These are phyloP conservation scores for Papilio demoleus DNA, from an alignment of 2,888 invertebrate species.

Conservation along the genomic window DNA sequence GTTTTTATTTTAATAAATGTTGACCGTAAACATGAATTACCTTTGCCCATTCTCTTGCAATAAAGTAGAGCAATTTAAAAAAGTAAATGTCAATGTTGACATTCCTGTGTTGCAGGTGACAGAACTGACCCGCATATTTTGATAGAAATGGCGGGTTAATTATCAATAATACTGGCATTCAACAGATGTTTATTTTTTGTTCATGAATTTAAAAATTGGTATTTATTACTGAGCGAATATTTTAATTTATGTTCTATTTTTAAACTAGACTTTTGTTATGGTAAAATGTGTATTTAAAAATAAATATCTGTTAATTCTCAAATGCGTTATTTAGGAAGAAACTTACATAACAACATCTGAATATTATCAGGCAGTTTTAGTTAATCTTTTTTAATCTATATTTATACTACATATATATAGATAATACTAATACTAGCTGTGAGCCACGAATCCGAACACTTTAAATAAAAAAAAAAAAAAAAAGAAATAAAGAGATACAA, in stretches of 20 bases:
- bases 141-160: constrained; percentile 32
- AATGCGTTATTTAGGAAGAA: too few species aligned
- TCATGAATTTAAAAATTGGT: neutral
- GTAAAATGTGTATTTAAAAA: too few species aligned
- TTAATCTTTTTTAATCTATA: too few species aligned
- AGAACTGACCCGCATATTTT: constrained; percentile 27
- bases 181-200: constrained; percentile 3
- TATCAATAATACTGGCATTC: neutral
- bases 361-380: too few species aligned
- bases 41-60: constrained; percentile 19
- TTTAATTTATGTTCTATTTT: neutral
- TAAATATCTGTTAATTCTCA: too few species aligned
- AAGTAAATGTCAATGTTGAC: constrained; percentile 34
- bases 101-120: constrained; percentile 31
- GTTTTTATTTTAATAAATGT: neutral
- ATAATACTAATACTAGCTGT: too few species aligned
- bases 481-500: too few species aligned
- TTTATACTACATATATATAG: too few species aligned
- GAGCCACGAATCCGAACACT: too few species aligned
- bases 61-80: constrained; percentile 26
- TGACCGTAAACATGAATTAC: constrained; percentile 16
- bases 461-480: too few species aligned
- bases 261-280: too few species aligned
- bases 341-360: too few species aligned
- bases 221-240: neutral